Evolutionary conservation across 1,140 invertebrate genomes (phyloP).

Genomic region (Holotrichia oblita): DNA sequence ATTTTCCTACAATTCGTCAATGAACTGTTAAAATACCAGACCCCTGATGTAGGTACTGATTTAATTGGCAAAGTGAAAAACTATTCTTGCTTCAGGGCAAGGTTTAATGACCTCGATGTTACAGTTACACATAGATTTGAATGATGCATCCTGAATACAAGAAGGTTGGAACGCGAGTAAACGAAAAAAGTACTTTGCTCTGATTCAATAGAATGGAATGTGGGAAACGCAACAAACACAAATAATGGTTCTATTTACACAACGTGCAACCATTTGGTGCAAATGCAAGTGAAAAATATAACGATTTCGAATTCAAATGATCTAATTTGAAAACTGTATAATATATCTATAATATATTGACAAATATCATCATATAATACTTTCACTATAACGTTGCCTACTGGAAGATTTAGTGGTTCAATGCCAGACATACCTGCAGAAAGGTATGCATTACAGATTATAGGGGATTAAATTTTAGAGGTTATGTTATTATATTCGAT

Average conservation of each 20-base stretch:
- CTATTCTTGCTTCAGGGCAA: not conserved
- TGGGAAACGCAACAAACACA: not conserved
- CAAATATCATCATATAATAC: not conserved
- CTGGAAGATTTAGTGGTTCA: not conserved
- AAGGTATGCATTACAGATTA: not conserved
- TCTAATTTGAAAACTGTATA: too few species aligned
- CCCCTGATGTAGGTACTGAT: not conserved
- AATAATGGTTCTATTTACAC: not conserved
- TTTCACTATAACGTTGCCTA: not conserved
- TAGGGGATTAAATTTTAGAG: not conserved
- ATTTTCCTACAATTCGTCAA: not conserved
- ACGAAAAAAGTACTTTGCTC: not conserved
- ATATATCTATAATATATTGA: not conserved
- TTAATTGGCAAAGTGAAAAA: slow-evolving; percentile 6
- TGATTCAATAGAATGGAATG: slow-evolving; percentile 10
- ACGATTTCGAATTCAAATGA: too few species aligned
- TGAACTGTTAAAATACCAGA: not conserved
- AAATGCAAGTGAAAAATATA: not conserved
- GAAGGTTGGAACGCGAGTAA: not conserved
- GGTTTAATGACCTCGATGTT: slow-evolving; percentile 27
- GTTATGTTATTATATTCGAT: not conserved
- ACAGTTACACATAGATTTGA: slow-evolving; percentile 21
- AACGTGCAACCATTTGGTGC: not conserved
- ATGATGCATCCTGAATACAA: slow-evolving; percentile 18
- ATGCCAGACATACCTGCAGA: not conserved